Evolutionary conservation across 2,888 invertebrate species (phyloP).

Genomic region (Aethes cnicana): DNA sequence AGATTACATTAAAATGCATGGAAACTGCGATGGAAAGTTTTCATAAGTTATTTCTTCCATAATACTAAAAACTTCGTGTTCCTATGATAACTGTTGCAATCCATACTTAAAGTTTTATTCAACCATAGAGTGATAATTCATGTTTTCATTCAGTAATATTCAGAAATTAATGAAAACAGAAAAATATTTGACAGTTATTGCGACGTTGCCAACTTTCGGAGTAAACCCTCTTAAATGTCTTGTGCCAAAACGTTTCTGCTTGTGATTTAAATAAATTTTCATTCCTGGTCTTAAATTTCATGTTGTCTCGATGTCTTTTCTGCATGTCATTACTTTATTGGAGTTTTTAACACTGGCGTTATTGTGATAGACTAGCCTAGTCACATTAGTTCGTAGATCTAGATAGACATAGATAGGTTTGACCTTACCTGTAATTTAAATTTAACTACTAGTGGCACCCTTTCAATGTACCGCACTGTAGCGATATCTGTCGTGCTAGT

Average conservation of each 20-base stretch:
- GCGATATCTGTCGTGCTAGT: constrained; percentile 31
- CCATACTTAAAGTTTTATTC: too few species aligned
- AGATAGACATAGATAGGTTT: constrained; percentile 35
- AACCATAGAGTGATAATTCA: too few species aligned
- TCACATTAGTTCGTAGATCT: constrained; percentile 41
- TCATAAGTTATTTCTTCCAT: too few species aligned
- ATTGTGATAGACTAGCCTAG: constrained; percentile 58
- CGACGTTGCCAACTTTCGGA: too few species aligned
- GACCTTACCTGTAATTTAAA: constrained; percentile 36
- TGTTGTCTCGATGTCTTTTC: constrained; percentile 19
- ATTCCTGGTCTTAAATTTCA: neutral
- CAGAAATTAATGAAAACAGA: too few species aligned
- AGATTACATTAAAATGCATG: too few species aligned
- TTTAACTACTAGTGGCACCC: constrained; percentile 43
- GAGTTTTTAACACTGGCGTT: constrained; percentile 72
- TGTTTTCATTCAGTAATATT: too few species aligned
- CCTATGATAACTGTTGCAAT: too few species aligned
- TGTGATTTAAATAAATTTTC: neutral
- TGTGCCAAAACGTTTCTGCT: neutral
- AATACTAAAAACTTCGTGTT: too few species aligned
- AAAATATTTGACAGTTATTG: too few species aligned
- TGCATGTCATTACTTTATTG: constrained; percentile 54
- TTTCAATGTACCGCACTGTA: constrained; percentile 54
- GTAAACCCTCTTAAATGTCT: too few species aligned
- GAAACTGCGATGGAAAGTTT: too few species aligned